Evolutionary conservation across 2,888 invertebrate genomes (phyloP).

Genomic region (Drosophila incognita): DNA sequence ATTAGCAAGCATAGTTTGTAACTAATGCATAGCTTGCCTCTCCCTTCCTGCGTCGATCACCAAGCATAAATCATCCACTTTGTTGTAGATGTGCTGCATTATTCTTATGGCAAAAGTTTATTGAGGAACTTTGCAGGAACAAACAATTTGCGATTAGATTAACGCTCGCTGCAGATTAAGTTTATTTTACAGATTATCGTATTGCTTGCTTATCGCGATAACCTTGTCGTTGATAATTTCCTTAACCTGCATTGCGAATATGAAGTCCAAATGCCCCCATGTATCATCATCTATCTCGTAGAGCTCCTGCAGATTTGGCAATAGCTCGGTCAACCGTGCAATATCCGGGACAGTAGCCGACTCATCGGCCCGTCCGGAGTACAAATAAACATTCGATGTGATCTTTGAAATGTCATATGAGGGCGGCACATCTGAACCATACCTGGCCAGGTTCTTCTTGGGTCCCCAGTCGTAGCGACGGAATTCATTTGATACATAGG

Average conservation of each 20-base stretch:
- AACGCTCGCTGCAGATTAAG: neutral
- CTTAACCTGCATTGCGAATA: conserved; percentile 76
- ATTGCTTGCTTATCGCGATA: conserved; percentile 55
- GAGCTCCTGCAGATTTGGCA: conserved; percentile 60
- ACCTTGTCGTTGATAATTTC: conserved; percentile 71
- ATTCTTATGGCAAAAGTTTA: conserved; percentile 13
- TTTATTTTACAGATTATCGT: conserved; percentile 49
- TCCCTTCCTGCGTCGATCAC: neutral
- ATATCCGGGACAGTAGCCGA: conserved; percentile 70
- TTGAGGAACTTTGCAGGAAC: conserved; percentile 6
- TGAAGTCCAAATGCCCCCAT: conserved; percentile 82
- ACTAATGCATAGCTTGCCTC: conserved; percentile 2
- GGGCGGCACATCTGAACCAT: conserved; percentile 66
- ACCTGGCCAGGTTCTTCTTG: conserved; percentile 61
- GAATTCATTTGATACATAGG: conserved; percentile 64
- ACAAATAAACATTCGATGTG: conserved; percentile 68
- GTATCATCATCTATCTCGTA: conserved; percentile 69
- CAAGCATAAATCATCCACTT: neutral
- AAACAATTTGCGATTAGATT: conserved; percentile 46
- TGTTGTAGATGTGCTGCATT: neutral
- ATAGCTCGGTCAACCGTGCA: conserved; percentile 50
- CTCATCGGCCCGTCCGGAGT: conserved; percentile 67
- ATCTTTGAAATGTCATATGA: conserved; percentile 70
- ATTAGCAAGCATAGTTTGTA: conserved; percentile 33
- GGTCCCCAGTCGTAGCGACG: conserved; percentile 73